phyloP scores from a whole-genome alignment of 2,113 vertebrate genomes.

The Peromyscus leucopus region DNA sequence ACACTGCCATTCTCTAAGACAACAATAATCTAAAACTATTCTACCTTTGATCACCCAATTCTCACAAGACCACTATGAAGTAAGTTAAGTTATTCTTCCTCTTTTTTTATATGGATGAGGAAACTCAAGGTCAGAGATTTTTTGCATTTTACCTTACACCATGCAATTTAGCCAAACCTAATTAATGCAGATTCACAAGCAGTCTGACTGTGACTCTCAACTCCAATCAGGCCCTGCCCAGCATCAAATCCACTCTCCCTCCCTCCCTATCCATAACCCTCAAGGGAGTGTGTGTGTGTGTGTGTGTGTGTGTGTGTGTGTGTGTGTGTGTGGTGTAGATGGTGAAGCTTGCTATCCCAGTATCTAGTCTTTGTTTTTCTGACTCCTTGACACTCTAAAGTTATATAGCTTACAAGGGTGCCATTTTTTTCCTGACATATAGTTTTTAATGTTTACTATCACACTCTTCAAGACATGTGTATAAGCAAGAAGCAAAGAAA shows the following conservation, averaged over 20 bases:
- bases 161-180: neutral
- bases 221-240: accelerated
- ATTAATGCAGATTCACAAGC: neutral
- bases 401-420: neutral
- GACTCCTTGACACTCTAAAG: neutral
- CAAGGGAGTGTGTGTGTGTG: no score
- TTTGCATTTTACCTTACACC: neutral
- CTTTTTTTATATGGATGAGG: neutral
- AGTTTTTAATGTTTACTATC: slow-evolving; percentile 4
- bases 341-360: neutral
- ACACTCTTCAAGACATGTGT: neutral
- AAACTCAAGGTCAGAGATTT: neutral
- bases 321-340: neutral
- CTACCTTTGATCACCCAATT: neutral
- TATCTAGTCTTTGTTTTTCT: neutral
- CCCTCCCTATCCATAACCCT: neutral
- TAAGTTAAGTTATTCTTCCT: neutral
- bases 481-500: neutral
- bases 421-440: neutral
- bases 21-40: neutral
- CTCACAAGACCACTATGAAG: neutral
- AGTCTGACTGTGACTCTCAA: neutral
- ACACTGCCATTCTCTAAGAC: neutral
- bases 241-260: neutral
- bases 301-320: neutral